phyloP scores from a whole-genome alignment of 2,888 invertebrate species.

The Frankliniella fusca region DNA sequence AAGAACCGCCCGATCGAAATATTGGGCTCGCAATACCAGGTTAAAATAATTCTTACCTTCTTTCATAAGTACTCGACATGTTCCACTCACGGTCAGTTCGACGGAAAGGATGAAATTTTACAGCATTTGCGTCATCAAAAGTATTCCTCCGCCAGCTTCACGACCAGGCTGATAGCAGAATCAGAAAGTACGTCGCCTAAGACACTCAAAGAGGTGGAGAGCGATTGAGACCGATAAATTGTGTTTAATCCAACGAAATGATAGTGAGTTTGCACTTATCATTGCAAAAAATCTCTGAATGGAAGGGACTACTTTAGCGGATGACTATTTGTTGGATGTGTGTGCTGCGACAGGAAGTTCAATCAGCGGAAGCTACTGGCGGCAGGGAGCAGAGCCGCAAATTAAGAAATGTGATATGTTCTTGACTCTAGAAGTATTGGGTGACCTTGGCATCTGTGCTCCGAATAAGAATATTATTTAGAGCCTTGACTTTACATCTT shows the following conservation, averaged over 20 bases:
- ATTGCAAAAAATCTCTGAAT: neutral
- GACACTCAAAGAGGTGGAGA: no score
- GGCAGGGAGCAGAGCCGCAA: neutral
- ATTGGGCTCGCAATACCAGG: neutral
- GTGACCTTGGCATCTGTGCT: no score
- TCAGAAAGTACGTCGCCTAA: neutral
- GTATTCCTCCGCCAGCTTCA: slow-evolving; percentile 12
- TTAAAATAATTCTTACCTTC: slow-evolving; percentile 63
- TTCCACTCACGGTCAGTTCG: slow-evolving; percentile 55
- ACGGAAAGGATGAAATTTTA: slow-evolving; percentile 26
- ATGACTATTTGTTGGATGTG: neutral
- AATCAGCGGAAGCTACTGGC: neutral
- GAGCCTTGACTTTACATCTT: no score
- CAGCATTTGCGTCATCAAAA: slow-evolving; percentile 19
- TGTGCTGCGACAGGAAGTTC: neutral
- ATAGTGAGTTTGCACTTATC: neutral
- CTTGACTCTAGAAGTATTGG: neutral
- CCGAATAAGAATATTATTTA: no score
- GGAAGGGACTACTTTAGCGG: slow-evolving; percentile 4
- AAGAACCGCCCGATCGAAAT: neutral
- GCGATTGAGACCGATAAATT: no score
- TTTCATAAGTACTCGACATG: slow-evolving; percentile 77
- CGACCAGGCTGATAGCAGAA: neutral
- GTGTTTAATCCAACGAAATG: neutral
- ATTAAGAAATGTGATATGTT: neutral